Percentiles rank a stretch among this genome's conserved stretches.
phyloP scores from a whole-genome alignment of 2,113 vertebrate species.

The Elgaria multicarinata region DNA sequence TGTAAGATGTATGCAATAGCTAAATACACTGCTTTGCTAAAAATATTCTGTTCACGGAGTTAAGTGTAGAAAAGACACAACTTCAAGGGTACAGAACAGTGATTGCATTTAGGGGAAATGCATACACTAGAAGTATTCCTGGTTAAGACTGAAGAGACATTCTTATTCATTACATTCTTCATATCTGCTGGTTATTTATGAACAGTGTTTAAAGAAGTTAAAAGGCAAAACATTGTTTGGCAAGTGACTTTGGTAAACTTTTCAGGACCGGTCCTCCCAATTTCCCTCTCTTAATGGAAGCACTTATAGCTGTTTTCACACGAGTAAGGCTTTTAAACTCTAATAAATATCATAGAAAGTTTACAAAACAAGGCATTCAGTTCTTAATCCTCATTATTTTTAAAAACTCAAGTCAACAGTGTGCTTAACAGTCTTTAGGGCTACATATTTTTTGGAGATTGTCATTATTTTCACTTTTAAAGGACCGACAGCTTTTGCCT shows the following conservation, averaged over 20 bases:
- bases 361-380: slow-evolving; percentile 79
- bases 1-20: slow-evolving; percentile 54
- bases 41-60: slow-evolving; percentile 17
- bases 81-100: slow-evolving; percentile 1
- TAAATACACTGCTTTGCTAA: slow-evolving; percentile 21
- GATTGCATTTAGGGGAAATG: slow-evolving; percentile 42
- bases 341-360: slow-evolving; percentile 84
- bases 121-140: slow-evolving; percentile 25
- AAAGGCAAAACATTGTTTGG: slow-evolving; percentile 81
- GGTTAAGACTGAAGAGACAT: slow-evolving; percentile 58
- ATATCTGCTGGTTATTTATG: slow-evolving; percentile 50
- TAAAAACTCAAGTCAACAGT: slow-evolving; percentile 71
- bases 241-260: slow-evolving; percentile 82
- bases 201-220: slow-evolving; percentile 59
- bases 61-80: slow-evolving; percentile 30
- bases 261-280: slow-evolving; percentile 55
- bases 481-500: slow-evolving; percentile 74
- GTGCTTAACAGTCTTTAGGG: slow-evolving; percentile 57
- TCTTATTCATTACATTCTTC: slow-evolving; percentile 59
- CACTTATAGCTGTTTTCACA: slow-evolving; percentile 70
- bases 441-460: slow-evolving; percentile 49
- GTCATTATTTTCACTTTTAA: slow-evolving; percentile 48
- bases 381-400: slow-evolving; percentile 65
- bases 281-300: slow-evolving; percentile 65
- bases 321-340: slow-evolving; percentile 79